A percentile compares a stretch with the other conserved stretches of the same genome.
Evolutionary conservation across 1,140 invertebrate species (phyloP).

Genomic region (Ceratosolen solmsi): DNA sequence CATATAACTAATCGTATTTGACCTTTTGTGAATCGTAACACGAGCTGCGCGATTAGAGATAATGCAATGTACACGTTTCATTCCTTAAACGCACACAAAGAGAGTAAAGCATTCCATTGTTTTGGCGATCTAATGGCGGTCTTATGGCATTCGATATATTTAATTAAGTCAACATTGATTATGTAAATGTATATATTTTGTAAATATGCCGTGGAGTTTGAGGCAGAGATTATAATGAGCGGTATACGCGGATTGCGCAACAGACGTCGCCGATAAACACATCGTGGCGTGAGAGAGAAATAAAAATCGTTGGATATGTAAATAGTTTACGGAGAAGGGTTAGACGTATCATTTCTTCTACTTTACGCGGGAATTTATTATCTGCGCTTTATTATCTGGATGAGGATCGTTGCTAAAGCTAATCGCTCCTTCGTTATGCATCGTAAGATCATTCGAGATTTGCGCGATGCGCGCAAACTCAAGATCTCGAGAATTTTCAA

Average conservation of each 20-base stretch:
- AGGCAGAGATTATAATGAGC: background rate
- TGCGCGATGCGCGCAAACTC: no score
- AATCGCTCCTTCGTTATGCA: no score
- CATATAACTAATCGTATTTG: background rate
- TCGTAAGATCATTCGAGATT: no score
- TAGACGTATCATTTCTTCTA: background rate
- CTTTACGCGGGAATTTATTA: background rate
- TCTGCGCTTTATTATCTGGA: background rate
- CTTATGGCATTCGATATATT: background rate
- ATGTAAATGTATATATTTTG: background rate
- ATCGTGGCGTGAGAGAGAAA: background rate
- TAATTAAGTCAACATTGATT: constrained; percentile 16
- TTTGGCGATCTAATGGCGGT: background rate
- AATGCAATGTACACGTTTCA: constrained; percentile 8
- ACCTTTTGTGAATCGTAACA: constrained; percentile 30
- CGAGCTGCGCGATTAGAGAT: constrained; percentile 15
- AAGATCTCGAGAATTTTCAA: no score
- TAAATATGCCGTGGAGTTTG: background rate
- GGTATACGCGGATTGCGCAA: background rate
- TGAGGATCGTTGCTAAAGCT: background rate
- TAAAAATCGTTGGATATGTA: background rate
- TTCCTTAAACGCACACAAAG: background rate
- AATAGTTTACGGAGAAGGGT: background rate
- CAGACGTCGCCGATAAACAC: background rate
- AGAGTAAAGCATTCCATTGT: constrained; percentile 24